Evolutionary conservation across 1,140 invertebrate species (phyloP), one percentile per base, ranked within the genome.

Genomic region (Drosophila parvula): DNA sequence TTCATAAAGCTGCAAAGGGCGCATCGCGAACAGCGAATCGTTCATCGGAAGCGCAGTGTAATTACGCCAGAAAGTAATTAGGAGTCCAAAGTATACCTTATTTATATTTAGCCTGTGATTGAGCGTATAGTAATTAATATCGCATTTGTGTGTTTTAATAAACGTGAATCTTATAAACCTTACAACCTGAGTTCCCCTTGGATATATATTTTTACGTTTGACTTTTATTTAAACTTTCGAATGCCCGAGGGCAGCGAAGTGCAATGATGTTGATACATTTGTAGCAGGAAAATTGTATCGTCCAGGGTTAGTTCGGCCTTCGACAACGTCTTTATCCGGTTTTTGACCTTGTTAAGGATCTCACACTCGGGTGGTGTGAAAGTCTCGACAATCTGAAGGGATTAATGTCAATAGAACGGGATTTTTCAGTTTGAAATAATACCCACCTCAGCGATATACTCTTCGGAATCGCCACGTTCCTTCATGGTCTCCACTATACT

Each of bases 321-420:
- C 27, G 94, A 94, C 32, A 97, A 92, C 80, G 95, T 95, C 67
- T 95, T 94, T 9, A 96, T 94, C 41, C 93, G 94, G 56, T 91
- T 93, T 81, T 95, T 94, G 0, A 96, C 94, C 91, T 94, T 95
- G 16, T 94, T 93, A 4, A 97, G 90, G 32, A 96, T 94, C 69
- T 94, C 92, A 75, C 93, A 94, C 92, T 97, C 96, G 4, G 96
- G 94, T 5, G 95, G 95, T n/a, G 96, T 96, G 67, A 97, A 94
- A 91, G 96, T 95, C 91, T 96, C 95, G 81, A 95, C 95, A 61
- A 96, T 95, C 95, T 96, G 77, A 41, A 93, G 93, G 8, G 36
- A 63, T 60, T 16, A 38, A 28, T 6, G 30, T 22, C 0, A 2
- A n/a, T 58, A 3, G 14, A 41, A 9, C 2, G 0, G 1, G 14